Conservation (phyloP, 2,888 invertebrate species). For the Melinaea menophilus region DNA sequence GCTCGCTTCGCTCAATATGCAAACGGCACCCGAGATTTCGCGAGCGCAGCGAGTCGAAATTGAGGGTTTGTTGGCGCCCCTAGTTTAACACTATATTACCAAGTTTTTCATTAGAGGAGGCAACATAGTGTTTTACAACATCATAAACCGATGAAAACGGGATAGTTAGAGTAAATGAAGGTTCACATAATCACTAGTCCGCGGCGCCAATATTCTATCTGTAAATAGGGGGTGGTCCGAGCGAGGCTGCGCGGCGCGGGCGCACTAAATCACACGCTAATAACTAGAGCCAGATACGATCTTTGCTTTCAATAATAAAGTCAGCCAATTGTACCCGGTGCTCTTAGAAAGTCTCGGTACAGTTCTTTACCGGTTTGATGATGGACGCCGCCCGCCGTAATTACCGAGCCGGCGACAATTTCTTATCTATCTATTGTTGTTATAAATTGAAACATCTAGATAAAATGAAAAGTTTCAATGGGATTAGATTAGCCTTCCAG, state of each 20-base stretch:
- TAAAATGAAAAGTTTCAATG: conserved; percentile 36
- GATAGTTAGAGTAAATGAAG: conserved; percentile 38
- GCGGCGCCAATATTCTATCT: conserved; percentile 52
- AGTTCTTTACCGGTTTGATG: conserved; percentile 60
- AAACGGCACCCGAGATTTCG: too few relatives aligned
- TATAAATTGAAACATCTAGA: conserved; percentile 42
- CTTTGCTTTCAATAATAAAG: conserved; percentile 71
- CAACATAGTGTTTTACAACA: too few relatives aligned
- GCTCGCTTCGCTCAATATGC: too few relatives aligned
- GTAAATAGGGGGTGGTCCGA: conserved; percentile 64
- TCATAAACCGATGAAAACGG: conserved; percentile 33
- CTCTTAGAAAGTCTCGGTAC: conserved; percentile 59
- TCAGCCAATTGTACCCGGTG: conserved; percentile 61
- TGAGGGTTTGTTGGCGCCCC: too few relatives aligned
- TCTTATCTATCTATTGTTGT: conserved; percentile 40
- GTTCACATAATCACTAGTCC: conserved; percentile 36
- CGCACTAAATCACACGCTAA: conserved; percentile 70
- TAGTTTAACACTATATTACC: too few relatives aligned
- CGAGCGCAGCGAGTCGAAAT: too few relatives aligned
- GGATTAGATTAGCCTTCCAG: conserved; percentile 29
- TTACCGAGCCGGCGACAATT: conserved; percentile 59
- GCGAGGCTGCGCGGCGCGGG: conserved; percentile 37
- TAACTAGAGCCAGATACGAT: conserved; percentile 71
- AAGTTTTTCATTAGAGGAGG: too few relatives aligned
- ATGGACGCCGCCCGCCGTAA: conserved; percentile 44